Percentiles rank a stretch among this genome's conserved stretches.
Conservation (phyloP, 2,113 vertebrate genomes). For the Eurystomus gularis region DNA sequence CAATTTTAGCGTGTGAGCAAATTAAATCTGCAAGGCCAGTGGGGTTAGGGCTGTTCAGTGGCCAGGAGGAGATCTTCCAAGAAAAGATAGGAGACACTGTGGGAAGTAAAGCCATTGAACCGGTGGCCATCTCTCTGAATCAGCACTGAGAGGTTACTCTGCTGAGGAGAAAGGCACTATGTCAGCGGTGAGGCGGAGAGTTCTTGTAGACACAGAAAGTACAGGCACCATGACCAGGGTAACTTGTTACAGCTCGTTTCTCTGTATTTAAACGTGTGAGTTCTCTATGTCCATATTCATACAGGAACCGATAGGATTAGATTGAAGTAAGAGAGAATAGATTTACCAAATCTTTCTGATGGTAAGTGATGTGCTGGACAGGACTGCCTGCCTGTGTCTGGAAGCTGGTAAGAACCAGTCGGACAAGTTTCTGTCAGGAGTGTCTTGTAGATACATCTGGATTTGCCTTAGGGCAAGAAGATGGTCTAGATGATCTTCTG, state of each 20-base stretch:
- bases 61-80: not conserved
- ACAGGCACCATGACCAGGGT: not conserved
- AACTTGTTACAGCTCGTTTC: not conserved
- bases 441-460: slow-evolving; percentile 1
- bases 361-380: not conserved
- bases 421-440: not conserved
- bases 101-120: not conserved
- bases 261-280: not conserved
- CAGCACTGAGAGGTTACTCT: not conserved
- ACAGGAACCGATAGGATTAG: not conserved
- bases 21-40: not conserved
- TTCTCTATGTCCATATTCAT: not conserved
- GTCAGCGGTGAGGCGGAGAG: not conserved
- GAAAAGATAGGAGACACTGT: not conserved
- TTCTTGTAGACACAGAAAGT: not conserved
- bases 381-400: not conserved
- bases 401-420: not conserved
- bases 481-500: not conserved
- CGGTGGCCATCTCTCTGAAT: not conserved
- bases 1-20: not conserved
- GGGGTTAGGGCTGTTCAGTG: not conserved
- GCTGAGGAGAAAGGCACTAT: not conserved
- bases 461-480: not conserved
- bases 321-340: not conserved
- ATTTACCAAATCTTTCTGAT: not conserved